Base-by-base conservation (phyloP, 1,140 invertebrate species). In the Drosophila oshimai region DNA sequence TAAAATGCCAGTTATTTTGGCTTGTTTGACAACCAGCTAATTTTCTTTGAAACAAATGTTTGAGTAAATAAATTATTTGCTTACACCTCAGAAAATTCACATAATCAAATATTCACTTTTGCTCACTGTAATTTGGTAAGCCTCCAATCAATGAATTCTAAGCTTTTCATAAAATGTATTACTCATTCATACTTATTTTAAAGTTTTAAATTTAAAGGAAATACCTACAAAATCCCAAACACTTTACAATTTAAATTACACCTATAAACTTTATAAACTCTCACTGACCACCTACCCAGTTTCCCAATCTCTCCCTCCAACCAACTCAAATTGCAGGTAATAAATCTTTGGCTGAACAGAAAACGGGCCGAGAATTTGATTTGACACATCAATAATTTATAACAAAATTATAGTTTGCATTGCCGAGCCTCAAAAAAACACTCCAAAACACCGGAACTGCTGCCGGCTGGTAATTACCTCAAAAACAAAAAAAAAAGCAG, bases 321-420 rank as follows among this genome's bases (percentile, higher is more conserved):
- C 33, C 34, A 53, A 50, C 33, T 60, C 28, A 72, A 74, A 71
- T 71, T 72, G 75, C 61, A 10, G 31, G 51, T 51, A 36, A 80
- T 86, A 86, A 86, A 80, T 84, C 69, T 64, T 81, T 37, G 7
- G 33, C 15, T 54, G 41, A 57, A 34, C 36, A 33, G 33, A 79
- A 72, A 72, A 72, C 69, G 41, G 65, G 67, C 47, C 41, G 51
- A 71, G 71, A 72, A 84, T 84, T 86, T 84, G 80, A 84, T 84
- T 86, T 86, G 80, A 75, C 80, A 86, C 68, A 76, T 80, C 75
- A 79, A 84, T 84, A 84, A 84, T 84, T 84, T 84, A 84, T 75
- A 72, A 74, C 69, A 55, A 69, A 86, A 84, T 79, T 83, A 84
- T 74, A 83, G 61, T 55, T 73, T 79, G 22, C 53, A 70, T 42